Base-by-base conservation (phyloP, 2,888 invertebrate species). In the Drosophila pullipes region DNA sequence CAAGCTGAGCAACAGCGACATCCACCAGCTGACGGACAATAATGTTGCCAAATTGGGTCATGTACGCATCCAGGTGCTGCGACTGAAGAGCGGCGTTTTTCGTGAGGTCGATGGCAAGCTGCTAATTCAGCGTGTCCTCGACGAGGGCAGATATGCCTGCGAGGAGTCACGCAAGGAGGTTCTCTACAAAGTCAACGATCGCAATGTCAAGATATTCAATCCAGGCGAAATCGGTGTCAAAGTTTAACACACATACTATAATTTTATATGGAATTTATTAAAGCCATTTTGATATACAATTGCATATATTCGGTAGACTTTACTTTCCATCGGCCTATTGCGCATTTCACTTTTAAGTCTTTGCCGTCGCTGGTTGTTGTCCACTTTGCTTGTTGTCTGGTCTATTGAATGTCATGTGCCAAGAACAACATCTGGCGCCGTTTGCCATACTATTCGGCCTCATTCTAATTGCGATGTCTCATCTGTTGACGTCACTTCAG, bases 101-200 rank as follows among this genome's bases (percentile, higher is more conserved):
- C 94, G 94, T 18, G 96, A 97, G 93, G 96, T 96, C 2, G 96
- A 96, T 33, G 97, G 97, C 13, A 95, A 94, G 69, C 93, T 97
- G 52, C 94, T 94, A 4, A 92, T 93, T 9, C 89, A 91, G 31
- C 88, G 86, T 7, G 84, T 83, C 9, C 69, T 82, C 13, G 78
- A 83, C 5, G 82, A 89, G 57, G 91, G 86, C 37, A 83, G 74
- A 69, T 92, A 88, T 62, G 81, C 85, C 18, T 80, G 91, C 58
- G 85, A 88, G 28, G 79, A 91, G 69, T 76, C 80, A 22, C 89
- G 90, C 65, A 93, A 93, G 71, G 92, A 91, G 67, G 90, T 93
- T 50, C 86, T 93, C 50, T 97, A 95, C 89, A 97, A 96, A 94
- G 94, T 97, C 69, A 95, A 95, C 92, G 97, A 97, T 92, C 95